phyloP scores from a whole-genome alignment of 1,140 invertebrate genomes.

The Dolichoris vasculosae region DNA sequence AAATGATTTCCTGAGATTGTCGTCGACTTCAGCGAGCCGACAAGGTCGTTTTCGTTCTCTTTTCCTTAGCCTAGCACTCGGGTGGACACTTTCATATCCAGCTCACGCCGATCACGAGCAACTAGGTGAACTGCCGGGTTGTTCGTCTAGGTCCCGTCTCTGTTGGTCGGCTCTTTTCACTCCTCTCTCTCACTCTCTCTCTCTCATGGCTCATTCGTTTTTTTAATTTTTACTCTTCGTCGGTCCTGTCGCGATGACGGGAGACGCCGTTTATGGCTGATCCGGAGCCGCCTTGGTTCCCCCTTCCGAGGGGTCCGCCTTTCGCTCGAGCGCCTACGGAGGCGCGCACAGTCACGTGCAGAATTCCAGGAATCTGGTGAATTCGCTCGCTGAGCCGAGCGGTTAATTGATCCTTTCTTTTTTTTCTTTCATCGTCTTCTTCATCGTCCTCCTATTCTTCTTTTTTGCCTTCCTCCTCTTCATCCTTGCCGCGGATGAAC shows the following conservation, averaged over 20 bases:
- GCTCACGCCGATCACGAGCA: background rate
- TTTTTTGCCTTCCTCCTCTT: too few species aligned
- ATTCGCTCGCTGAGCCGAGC: background rate
- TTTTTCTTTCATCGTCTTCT: too few species aligned
- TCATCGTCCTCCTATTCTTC: too few species aligned
- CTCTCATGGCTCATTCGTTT: background rate
- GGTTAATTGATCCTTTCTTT: background rate
- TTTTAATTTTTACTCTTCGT: background rate
- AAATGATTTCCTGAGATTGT: conserved; percentile 62
- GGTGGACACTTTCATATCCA: conserved; percentile 6
- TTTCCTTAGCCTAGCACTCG: conserved; percentile 50
- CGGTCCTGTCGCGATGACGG: background rate
- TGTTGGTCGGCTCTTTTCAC: too few species aligned
- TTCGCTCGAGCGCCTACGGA: background rate
- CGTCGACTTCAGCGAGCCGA: conserved; percentile 14
- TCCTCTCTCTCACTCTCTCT: background rate
- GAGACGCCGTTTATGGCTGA: conserved; percentile 21
- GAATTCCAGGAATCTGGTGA: conserved; percentile 14
- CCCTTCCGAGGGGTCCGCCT: background rate
- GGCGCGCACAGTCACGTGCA: background rate
- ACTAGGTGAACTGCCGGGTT: conserved; percentile 3
- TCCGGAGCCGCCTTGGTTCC: background rate
- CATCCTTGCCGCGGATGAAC: background rate
- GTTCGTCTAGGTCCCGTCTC: background rate
- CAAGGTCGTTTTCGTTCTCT: conserved; percentile 66